Evolutionary conservation across 2,888 invertebrate species (phyloP).

Genomic region (Palloptera scutellata): DNA sequence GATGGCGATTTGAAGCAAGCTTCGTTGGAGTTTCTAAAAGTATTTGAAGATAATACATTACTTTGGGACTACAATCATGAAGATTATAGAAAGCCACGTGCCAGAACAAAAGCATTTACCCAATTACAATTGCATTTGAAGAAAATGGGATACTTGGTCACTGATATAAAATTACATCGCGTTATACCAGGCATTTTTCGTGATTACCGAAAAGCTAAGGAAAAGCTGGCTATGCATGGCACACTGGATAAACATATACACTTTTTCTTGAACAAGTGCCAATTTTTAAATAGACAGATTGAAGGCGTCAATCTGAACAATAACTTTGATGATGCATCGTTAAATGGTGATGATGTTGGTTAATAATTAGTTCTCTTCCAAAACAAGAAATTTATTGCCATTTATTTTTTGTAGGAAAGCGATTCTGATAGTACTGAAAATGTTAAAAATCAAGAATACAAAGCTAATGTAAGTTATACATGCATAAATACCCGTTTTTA

Average conservation of each 20-base stretch:
- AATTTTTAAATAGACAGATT: slow-evolving; percentile 13
- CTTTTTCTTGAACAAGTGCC: slow-evolving; percentile 32
- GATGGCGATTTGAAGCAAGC: slow-evolving; percentile 16
- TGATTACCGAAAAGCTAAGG: slow-evolving; percentile 39
- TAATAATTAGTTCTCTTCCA: too few relatives aligned
- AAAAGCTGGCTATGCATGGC: slow-evolving; percentile 20
- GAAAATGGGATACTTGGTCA: slow-evolving; percentile 35
- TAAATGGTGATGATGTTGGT: neutral
- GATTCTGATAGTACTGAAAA: too few relatives aligned
- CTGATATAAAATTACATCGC: slow-evolving; percentile 37
- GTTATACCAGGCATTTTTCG: slow-evolving; percentile 45
- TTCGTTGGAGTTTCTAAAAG: slow-evolving; percentile 30
- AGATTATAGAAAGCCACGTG: slow-evolving; percentile 36
- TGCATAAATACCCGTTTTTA: too few relatives aligned
- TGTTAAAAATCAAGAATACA: too few relatives aligned
- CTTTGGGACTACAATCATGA: slow-evolving; percentile 30
- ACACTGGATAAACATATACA: slow-evolving; percentile 36
- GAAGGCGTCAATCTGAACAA: neutral
- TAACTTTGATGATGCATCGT: neutral
- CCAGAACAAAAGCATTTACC: slow-evolving; percentile 40
- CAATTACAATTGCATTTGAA: slow-evolving; percentile 39
- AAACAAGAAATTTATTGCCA: too few relatives aligned
- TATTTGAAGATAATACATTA: slow-evolving; percentile 21
- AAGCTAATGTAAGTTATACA: too few relatives aligned
- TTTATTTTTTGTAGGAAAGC: too few relatives aligned